Conservation (phyloP, 2,113 vertebrate species). For the human region DNA sequence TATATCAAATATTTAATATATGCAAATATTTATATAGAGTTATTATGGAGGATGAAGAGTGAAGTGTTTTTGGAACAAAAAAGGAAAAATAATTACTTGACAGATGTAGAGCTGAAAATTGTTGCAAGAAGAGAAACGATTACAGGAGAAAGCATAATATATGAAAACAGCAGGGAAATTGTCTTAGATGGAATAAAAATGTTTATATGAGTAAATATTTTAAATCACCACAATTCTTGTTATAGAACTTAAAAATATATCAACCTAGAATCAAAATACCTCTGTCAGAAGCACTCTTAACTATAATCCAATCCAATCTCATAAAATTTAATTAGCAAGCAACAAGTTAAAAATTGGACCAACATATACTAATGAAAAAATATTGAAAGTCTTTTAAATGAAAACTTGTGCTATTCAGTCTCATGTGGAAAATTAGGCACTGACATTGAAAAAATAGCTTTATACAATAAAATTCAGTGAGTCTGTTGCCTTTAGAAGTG, state of each 20-base stretch:
- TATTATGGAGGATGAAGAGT: background rate
- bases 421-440: background rate
- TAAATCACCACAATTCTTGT: background rate
- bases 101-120: background rate
- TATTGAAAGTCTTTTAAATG: background rate
- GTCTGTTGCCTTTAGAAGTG: background rate
- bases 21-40: background rate
- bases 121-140: background rate
- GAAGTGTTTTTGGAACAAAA: background rate
- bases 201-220: background rate
- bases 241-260: background rate
- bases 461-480: background rate
- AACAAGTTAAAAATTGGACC: background rate
- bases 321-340: background rate
- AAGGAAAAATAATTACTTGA: background rate
- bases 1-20: background rate
- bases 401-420: background rate
- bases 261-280: background rate
- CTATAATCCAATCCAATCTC: background rate
- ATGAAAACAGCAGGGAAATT: background rate
- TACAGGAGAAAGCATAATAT: background rate
- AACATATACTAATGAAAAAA: background rate
- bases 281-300: background rate
- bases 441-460: constrained; percentile 3
- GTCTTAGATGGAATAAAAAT: background rate